Base-by-base conservation (phyloP, 2,113 vertebrate genomes). In the Acrocephalus arundinaceus region DNA sequence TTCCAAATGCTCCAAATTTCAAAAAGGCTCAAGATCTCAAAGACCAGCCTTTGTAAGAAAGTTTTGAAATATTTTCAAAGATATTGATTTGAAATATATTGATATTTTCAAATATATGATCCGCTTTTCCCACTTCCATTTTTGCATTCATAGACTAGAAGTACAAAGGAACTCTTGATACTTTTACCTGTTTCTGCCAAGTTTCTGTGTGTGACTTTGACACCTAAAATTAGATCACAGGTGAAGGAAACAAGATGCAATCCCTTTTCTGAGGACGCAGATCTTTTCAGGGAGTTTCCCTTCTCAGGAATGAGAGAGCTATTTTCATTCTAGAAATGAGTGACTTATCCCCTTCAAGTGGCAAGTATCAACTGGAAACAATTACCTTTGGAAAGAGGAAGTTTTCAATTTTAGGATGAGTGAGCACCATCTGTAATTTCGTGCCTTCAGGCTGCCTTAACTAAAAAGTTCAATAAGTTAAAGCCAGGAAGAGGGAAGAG, bases 351-450 rank as follows among this genome's bases (percentile, higher is more conserved):
- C n/a, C 30, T 94, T 93, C 48, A 39, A 59, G 31, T 76, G 52
- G 71, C 35, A 65, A 54, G 68, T 52, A 70, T 93, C 81, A 88
- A 85, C 94, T 97, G 96, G 95, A 96, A 97, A 81, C 68, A 95
- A 95, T 96, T 96, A 95, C 85, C 91, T 88, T 93, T 94, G 82
- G 61, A 92, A 96, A 95, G 75, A 96, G 94, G 96, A 97, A 96
- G 91, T 93, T 91, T 97, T 97, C 90, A 95, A 88, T 96, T 96
- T 78, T 67, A 86, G 62, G 57, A 73, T 85, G 91, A 96, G 67
- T 31, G 87, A 97, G 62, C 78, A 86, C 88, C 94, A 96, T 97
- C 84, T 96, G 94, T 93, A 96, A 91, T 92, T 87, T 46, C 8
- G 15, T 96, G 83, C 96, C 91, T 92, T 92, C 83, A 74, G 94